Evolutionary conservation across 2,113 vertebrate species (phyloP).

Genomic region (Lophura nycthemera): DNA sequence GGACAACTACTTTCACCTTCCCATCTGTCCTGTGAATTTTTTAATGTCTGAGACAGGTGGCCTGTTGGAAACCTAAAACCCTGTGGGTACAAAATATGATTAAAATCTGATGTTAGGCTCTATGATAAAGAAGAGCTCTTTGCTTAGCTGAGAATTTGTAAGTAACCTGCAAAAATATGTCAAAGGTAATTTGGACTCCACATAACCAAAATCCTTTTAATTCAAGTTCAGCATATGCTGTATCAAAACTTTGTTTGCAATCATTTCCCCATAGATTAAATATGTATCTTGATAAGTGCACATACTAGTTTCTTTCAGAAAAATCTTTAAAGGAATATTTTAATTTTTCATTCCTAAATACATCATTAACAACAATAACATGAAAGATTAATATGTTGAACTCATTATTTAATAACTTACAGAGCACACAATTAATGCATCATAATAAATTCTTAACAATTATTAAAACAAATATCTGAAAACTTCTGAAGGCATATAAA

Average conservation of each 20-base stretch:
- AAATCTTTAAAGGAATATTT: conserved; percentile 47
- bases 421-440: conserved; percentile 56
- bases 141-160: conserved; percentile 78
- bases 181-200: conserved; percentile 76
- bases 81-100: conserved; percentile 89
- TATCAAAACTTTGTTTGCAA: conserved; percentile 60
- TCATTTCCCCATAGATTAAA: conserved; percentile 63
- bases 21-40: conserved; percentile 91
- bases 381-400: conserved; percentile 67
- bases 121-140: conserved; percentile 79
- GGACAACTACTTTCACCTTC: conserved; percentile 88
- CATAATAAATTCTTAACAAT: conserved; percentile 68
- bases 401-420: conserved; percentile 63
- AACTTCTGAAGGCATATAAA: conserved; percentile 45
- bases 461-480: conserved; percentile 66
- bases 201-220: conserved; percentile 75
- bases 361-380: conserved; percentile 63
- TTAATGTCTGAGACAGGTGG: conserved; percentile 90
- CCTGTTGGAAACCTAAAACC: conserved; percentile 86
- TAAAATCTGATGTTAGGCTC: conserved; percentile 86
- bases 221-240: conserved; percentile 73
- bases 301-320: conserved; percentile 9
- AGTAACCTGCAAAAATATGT: conserved; percentile 77
- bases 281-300: neutral
- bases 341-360: conserved; percentile 61